Evolutionary conservation across 2,888 invertebrate genomes (phyloP), one percentile per base, ranked within the genome.

Genomic region (Campopleginae sp.): DNA sequence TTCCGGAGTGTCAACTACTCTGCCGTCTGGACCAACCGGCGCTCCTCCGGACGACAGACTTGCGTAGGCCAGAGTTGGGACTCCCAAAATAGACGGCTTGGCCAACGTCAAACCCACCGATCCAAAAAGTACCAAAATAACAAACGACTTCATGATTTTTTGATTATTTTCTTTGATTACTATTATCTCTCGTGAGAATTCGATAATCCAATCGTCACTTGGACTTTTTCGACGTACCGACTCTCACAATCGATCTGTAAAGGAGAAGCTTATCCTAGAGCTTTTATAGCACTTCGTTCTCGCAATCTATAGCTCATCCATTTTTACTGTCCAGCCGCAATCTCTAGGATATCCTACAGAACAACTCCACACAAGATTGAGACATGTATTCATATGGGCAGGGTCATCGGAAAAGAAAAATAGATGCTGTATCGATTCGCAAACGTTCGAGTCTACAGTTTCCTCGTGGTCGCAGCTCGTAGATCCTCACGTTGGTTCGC

Each of bases 1-100:
- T 88, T 91, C 91, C 76, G 90, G 89, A 31, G 90, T 90, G 76
- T 91, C 90, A 66, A 90, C 88, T 46, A 90, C 88, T 51, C 90
- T 87, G 19, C 90, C 91, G 54, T 90, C 89, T 14, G 88, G 84
- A 12, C 90, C 90, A 27, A 90, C 88, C 14, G 91, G 90, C 0
- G 88, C 86, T 12, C 72, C 82, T 14, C 72, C 82, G 31, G 86
- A 76, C 2, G 68, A 72, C n/a, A 81, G 75, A 27, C 61, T 81
- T 14, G 84, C 71, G 63, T 86, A 86, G 8, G 80, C 61, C 77
- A 85, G n/a, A 2, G 80, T 61, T 19, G 85, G 85, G 27, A 85
- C 46, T 0, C 82, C 80, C 4, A 85, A 23, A 38, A 83, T 31
- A 1, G 77, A 17, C 14, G 86, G 84, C 48, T 80, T 86, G 42